Evolutionary conservation across 2,888 invertebrate species (phyloP), one percentile per base, ranked within the genome.

Genomic region (Neoascia interrupta): DNA sequence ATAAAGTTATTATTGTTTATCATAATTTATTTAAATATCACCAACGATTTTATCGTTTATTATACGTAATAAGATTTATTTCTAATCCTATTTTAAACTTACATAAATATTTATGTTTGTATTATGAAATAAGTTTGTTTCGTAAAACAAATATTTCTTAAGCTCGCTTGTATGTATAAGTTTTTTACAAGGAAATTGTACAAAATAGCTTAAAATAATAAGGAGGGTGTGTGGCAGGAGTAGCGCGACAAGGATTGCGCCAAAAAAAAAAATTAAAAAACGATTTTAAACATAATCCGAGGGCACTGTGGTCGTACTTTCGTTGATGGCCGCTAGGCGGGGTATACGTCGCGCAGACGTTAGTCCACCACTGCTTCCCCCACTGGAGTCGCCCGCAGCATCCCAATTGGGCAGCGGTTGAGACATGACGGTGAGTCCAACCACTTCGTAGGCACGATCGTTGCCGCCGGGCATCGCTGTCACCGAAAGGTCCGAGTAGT

Each of bases 401-500:
- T 88, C 89, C 89, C 89, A 89, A 82, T 88, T 87, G 58, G 87
- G 87, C 68, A 89, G 69, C 3, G 90, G 90, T 69, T 88, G 87
- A 4, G 90, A 90, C 86, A 90, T 87, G 45, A 90, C 89, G 41
- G 90, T 89, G 43, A 91, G 85, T 11, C 91, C 92, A 10, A 92
- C 92, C 15, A 92, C 90, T 86, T 92, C 92, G 83, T 92, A 92
- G 37, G 91, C 91, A 66, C 92, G 85, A 82, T 92, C 92, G 51
- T 86, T 87, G 54, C 85, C 85, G 34, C 87, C 86, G 16, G 90
- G 89, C 73, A 90, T 89, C 41, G 86, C 89, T 11, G 90, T 90
- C 13, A 91, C 90, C 11, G 92, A 92, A 61, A 94, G 89, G 87
- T 94, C 93, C 68, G 93, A 93, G 86, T 94, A 94, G 86, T 94